Percentiles rank a stretch among this genome's conserved stretches.
Conservation (phyloP, 2,888 invertebrate species). For the Parthenolecanium corni region DNA sequence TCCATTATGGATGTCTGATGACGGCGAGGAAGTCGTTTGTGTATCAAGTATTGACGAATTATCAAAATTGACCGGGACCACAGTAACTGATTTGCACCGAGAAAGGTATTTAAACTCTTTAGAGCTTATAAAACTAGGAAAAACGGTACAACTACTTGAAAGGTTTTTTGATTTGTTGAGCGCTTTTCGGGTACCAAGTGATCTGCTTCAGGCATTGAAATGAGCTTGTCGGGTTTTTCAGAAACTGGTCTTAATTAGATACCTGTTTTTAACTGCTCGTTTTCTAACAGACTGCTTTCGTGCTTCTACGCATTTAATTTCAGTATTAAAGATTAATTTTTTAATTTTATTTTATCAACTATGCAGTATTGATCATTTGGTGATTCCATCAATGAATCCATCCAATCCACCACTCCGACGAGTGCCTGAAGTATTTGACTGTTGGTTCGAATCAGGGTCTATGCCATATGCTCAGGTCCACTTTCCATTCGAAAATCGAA, state of each 20-base stretch:
- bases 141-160: background rate
- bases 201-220: too few relatives aligned
- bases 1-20: conserved; percentile 89
- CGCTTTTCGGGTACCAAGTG: too few relatives aligned
- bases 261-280: too few relatives aligned
- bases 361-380: conserved; percentile 73
- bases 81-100: conserved; percentile 82
- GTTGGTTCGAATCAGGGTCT: conserved; percentile 99
- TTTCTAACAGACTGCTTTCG: too few relatives aligned
- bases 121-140: too few relatives aligned
- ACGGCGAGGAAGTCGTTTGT: conserved; percentile 85
- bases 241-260: too few relatives aligned
- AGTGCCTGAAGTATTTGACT: conserved; percentile 93
- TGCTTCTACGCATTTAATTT: too few relatives aligned
- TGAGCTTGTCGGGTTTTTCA: too few relatives aligned
- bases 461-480: conserved; percentile 98
- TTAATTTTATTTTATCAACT: too few relatives aligned
- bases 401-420: conserved; percentile 75
- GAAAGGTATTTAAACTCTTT: conserved; percentile 50
- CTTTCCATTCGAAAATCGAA: conserved; percentile 87
- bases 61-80: conserved; percentile 65
- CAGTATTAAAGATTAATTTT: too few relatives aligned
- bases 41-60: conserved; percentile 88
- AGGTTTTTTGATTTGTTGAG: too few relatives aligned
- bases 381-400: conserved; percentile 75